A percentile compares a stretch with the other conserved stretches of the same genome.
Conservation (phyloP, 2,888 invertebrate species). For the Antitype chi region DNA sequence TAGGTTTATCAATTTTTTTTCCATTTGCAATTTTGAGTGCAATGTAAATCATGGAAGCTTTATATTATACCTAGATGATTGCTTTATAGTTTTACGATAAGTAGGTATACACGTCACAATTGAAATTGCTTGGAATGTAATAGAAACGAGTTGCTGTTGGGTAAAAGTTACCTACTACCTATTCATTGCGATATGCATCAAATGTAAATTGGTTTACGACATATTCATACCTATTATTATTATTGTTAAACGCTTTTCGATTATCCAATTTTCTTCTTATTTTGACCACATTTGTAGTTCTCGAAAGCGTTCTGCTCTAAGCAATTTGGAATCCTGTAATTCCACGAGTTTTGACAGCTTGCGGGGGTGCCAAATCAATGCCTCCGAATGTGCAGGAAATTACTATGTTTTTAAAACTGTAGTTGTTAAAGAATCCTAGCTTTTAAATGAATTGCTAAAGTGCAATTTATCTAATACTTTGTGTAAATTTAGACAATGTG, state of each 20-base stretch:
- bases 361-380: not conserved
- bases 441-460: not conserved
- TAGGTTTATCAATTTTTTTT: too few species aligned
- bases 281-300: not conserved
- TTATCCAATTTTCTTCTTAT: not conserved
- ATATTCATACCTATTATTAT: not conserved
- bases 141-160: not conserved
- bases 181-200: not conserved
- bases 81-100: slow-evolving; percentile 18
- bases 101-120: not conserved
- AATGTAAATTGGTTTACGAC: slow-evolving; percentile 31
- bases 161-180: not conserved
- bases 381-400: not conserved
- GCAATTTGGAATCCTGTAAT: not conserved
- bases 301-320: not conserved
- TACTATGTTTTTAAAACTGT: not conserved
- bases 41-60: slow-evolving; percentile 5
- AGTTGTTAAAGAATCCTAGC: not conserved
- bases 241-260: not conserved
- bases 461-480: not conserved
- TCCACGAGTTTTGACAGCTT: not conserved
- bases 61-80: not conserved
- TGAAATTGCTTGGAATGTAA: slow-evolving; percentile 30
- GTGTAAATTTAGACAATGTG: not conserved
- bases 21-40: slow-evolving; percentile 9